These are phyloP conservation scores for Nephila pilipes DNA, from an alignment of 1,140 invertebrate species.

Conservation along the genomic window DNA sequence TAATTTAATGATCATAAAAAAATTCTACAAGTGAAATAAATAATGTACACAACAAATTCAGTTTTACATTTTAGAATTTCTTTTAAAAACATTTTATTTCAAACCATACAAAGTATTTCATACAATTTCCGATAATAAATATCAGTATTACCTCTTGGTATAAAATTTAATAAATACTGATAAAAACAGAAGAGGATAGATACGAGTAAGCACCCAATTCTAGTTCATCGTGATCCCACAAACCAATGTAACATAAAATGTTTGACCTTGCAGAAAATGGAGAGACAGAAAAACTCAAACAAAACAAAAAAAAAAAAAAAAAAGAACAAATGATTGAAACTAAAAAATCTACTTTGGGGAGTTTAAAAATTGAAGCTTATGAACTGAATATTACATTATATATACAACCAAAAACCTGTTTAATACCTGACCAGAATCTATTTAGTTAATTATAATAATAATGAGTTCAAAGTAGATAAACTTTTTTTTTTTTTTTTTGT, in stretches of 20 bases:
- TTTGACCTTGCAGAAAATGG: background rate
- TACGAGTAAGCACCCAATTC: background rate
- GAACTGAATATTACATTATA: slow-evolving; percentile 4
- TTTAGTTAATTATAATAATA: too few species aligned
- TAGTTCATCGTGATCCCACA: background rate
- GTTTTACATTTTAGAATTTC: background rate
- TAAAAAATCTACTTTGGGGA: background rate
- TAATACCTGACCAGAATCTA: too few species aligned
- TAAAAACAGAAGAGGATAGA: background rate
- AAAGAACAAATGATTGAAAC: background rate
- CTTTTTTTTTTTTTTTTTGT: too few species aligned
- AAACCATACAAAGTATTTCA: background rate
- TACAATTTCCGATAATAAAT: background rate
- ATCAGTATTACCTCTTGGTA: slow-evolving; percentile 10
- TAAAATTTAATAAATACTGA: slow-evolving; percentile 33
- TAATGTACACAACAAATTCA: background rate
- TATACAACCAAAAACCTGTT: background rate
- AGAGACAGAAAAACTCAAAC: background rate
- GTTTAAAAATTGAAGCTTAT: background rate
- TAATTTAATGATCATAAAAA: too few species aligned
- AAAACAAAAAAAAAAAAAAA: background rate
- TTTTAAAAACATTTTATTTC: background rate
- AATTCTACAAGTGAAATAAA: background rate
- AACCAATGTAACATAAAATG: background rate
- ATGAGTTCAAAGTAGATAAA: too few species aligned